Evolutionary conservation across 2,888 invertebrate genomes (phyloP).

Genomic region (Cataglyphis altisquamis): DNA sequence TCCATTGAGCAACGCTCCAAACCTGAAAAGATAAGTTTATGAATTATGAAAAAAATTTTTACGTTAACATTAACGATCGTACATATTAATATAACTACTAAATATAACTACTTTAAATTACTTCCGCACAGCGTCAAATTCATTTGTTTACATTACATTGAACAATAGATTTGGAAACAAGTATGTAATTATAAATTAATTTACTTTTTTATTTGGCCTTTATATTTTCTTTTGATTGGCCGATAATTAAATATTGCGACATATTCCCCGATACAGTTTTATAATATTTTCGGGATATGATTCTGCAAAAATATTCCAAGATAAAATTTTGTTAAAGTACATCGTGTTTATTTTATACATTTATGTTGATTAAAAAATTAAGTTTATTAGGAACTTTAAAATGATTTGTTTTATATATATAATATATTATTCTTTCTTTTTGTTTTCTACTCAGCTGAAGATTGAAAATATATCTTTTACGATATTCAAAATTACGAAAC

Average conservation of each 20-base stretch:
- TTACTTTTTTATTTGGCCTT: neutral
- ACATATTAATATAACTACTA: neutral
- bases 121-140: neutral
- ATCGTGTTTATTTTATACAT: neutral
- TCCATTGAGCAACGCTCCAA: constrained; percentile 84
- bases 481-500: neutral
- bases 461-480: neutral
- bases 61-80: neutral
- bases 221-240: neutral
- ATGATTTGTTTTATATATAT: neutral
- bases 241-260: constrained; percentile 12
- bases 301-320: neutral
- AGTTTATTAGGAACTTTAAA: neutral
- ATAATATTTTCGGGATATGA: neutral
- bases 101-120: constrained; percentile 17
- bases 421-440: neutral
- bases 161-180: constrained; percentile 7
- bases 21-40: constrained; percentile 73
- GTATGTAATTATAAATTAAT: neutral
- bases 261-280: neutral
- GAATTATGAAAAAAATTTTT: neutral
- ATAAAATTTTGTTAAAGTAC: neutral
- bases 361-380: neutral
- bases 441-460: neutral
- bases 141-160: neutral